phyloP scores from a whole-genome alignment of 2,113 vertebrate genomes.

The Dolichotis patagonum region DNA sequence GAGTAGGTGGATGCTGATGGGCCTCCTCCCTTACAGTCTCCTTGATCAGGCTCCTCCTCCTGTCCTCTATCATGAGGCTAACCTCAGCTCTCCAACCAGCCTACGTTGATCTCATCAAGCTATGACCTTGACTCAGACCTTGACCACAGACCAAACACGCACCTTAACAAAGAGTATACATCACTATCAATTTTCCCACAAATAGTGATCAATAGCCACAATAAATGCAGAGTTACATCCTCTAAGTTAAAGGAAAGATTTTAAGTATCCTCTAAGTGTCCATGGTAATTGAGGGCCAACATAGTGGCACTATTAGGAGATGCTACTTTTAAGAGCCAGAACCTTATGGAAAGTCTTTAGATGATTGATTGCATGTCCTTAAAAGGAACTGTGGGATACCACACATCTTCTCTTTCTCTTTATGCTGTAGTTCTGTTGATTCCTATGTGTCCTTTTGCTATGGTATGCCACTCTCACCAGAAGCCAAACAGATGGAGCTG shows the following conservation, averaged over 20 bases:
- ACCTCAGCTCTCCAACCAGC: not conserved
- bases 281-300: not conserved
- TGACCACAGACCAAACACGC: not conserved
- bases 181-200: not conserved
- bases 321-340: not conserved
- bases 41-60: not conserved
- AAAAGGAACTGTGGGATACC: not conserved
- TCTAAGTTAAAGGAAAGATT: not conserved
- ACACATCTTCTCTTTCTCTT: not conserved
- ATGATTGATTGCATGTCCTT: not conserved
- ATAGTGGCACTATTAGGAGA: not conserved
- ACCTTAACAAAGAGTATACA: not conserved
- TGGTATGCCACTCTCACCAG: not conserved
- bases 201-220: not conserved
- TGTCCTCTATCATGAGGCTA: not conserved
- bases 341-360: not conserved
- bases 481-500: not conserved
- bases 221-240: not conserved
- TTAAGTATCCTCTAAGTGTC: not conserved
- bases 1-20: no score
- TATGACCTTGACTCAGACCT: not conserved
- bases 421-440: not conserved
- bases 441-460: not conserved
- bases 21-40: not conserved
- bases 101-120: not conserved